Evolutionary conservation across 2,888 invertebrate genomes (phyloP), one percentile per base, ranked within the genome.

Genomic region (Sminthurinus aureus): DNA sequence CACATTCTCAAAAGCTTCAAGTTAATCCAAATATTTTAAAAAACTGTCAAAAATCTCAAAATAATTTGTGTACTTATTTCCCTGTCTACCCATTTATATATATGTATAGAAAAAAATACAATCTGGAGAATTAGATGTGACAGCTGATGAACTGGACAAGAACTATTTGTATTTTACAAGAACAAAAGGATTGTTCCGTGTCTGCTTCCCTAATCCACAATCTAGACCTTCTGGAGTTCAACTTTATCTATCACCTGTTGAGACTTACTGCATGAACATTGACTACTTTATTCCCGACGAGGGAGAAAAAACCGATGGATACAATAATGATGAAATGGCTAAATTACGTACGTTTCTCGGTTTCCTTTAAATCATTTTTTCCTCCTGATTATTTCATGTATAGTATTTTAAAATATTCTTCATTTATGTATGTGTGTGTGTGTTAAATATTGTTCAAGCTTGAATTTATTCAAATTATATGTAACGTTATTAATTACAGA

Each of bases 201-300:
- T 96, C 91, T 98, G 98, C 91, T 98, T 97, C 91, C 97, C 97
- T 67, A 75, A 82, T 22, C 80, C 81, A 58, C 77, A 81, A 22
- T 77, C 50, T 20, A 69, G 81, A 52, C 85, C 85, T n/a, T 87
- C 86, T 74, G 85, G 85, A 85, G 96, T 96, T 86, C 95, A 95
- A 90, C 95, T 96, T 86, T 96, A 96, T 91, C 91, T 96, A 89
- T 96, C 96, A 86, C 97, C 97, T 6, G 96, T 97, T 88, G 97
- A 98, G 91, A 97, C 97, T 18, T 96, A 97, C 91, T 98, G 97
- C 92, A 95, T 95, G 91, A 97, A 97, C 92, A 94, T 97, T 90
- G 96, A 97, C 91, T 97, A 98, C 92, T 97, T 95, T 92, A 95
- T 97, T 87, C 95, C 96, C 80, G 96, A 96, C 90, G 95, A 96